phyloP scores from a whole-genome alignment of 2,888 invertebrate genomes.

The Eupeodes luniger region DNA sequence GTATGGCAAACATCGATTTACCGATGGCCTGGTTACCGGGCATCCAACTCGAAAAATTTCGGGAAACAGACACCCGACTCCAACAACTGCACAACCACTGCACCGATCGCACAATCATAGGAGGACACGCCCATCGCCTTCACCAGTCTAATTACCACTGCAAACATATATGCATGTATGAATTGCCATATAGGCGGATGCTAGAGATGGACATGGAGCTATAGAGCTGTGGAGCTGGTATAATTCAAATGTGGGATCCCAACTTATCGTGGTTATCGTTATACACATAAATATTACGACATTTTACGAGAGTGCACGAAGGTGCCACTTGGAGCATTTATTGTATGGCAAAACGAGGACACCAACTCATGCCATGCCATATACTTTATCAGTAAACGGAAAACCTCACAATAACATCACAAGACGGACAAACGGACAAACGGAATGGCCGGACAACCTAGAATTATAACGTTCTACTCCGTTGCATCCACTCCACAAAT shows the following conservation, averaged over 20 bases:
- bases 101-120: background rate
- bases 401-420: conserved; percentile 60
- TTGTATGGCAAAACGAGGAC: conserved; percentile 68
- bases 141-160: conserved; percentile 67
- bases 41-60: conserved; percentile 50
- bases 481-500: conserved; percentile 37
- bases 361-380: conserved; percentile 49
- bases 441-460: conserved; percentile 54
- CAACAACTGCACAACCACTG: background rate
- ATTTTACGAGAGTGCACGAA: conserved; percentile 43
- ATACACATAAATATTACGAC: conserved; percentile 27
- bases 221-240: background rate
- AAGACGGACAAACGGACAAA: conserved; percentile 15
- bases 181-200: conserved; percentile 51
- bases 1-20: conserved; percentile 54
- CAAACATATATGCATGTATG: conserved; percentile 35
- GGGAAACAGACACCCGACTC: conserved; percentile 4
- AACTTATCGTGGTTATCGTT: conserved; percentile 42
- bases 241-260: conserved; percentile 48
- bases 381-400: conserved; percentile 38
- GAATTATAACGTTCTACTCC: conserved; percentile 68
- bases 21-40: conserved; percentile 57
- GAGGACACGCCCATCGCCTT: conserved; percentile 64
- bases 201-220: conserved; percentile 43
- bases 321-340: conserved; percentile 43